A percentile compares a stretch with the other conserved stretches of the same genome.
Conservation (phyloP, 2,888 invertebrate species). For the Drosophila quasianomalipes region DNA sequence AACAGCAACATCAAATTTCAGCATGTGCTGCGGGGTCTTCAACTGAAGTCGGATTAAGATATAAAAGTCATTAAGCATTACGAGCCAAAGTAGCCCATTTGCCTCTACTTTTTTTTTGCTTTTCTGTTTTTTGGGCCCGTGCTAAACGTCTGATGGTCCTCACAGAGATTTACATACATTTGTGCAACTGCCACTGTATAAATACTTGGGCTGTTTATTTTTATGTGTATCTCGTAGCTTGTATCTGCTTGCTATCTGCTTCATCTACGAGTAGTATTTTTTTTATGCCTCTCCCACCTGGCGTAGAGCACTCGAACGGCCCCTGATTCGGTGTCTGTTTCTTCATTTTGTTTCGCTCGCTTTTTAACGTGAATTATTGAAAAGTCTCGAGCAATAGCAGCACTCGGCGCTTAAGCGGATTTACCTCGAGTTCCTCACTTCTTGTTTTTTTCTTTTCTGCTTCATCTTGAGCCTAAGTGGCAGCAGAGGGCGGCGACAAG, state of each 20-base stretch:
- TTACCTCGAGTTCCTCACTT: slow-evolving; percentile 34
- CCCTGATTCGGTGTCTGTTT: slow-evolving; percentile 57
- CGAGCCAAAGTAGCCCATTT: slow-evolving; percentile 29
- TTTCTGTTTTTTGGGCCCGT: background rate
- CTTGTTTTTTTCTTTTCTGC: background rate
- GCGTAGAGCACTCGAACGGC: slow-evolving; percentile 52
- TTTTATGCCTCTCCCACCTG: slow-evolving; percentile 58
- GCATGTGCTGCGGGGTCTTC: slow-evolving; percentile 5
- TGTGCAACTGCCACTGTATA: slow-evolving; percentile 12
- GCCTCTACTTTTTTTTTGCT: background rate
- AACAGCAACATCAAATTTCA: slow-evolving; percentile 6
- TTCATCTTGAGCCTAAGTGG: slow-evolving; percentile 32
- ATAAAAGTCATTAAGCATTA: slow-evolving; percentile 55
- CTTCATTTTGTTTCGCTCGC: slow-evolving; percentile 26
- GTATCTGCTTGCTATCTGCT: background rate
- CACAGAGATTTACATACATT: slow-evolving; percentile 52
- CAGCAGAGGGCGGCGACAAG: slow-evolving; percentile 28
- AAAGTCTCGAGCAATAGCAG: slow-evolving; percentile 62
- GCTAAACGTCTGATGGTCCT: slow-evolving; percentile 24
- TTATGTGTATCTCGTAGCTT: slow-evolving; percentile 5
- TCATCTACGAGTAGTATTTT: slow-evolving; percentile 5
- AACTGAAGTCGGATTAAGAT: slow-evolving; percentile 46
- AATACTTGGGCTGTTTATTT: slow-evolving; percentile 33
- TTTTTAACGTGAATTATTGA: slow-evolving; percentile 70
- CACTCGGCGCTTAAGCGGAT: slow-evolving; percentile 71